Evolutionary conservation across 2,797 vertebrate genomes (phyloP), one percentile per base, ranked within the genome.

Genomic region (Centroberyx gerrardi): DNA sequence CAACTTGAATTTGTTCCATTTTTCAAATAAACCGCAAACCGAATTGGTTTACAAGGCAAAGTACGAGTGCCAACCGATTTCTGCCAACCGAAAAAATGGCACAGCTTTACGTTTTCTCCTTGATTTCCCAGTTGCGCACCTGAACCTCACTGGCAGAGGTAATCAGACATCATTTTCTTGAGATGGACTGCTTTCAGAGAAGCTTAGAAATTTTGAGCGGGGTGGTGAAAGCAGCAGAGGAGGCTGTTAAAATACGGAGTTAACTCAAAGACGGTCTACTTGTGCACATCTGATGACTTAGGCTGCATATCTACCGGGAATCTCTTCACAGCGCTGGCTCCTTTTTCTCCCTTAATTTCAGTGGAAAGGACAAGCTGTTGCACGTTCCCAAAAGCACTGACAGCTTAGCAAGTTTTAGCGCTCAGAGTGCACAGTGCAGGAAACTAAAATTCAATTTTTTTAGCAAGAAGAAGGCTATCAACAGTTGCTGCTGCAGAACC

Each of bases 361-460:
- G 60, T 49, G 49, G 17, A 82, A 86, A 72, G 17, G 38, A 49
- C 73, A 85, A 82, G 72, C 83, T 85, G 69, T 81, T 81, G 74
- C 75, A 67, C 54, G 74, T 77, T 84, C 71, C 73, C 77, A n/a
- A 33, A 49, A 63, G 64, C 8, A 29, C 55, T 17, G 31, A 46
- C 65, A 78, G 63, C 67, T 75, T 28, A 80, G 64, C 36, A 38
- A 82, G 68, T 71, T 75, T 68, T 52, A 72, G 52, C 28, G 18
- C 55, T 74, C 33, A 52, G 46, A 73, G 59, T 48, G 17, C 51
- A 62, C 53, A 76, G 40, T 60, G 49, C 48, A 68, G 53, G 54
- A 69, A 74, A 62, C 67, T 82, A 51, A 84, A 89, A 82, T 85
- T 36, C 64, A 52, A 71, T 76, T 83, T 70, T 56, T 69, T 22